Percentiles rank a stretch among this genome's conserved stretches.
Conservation (phyloP, 2,888 invertebrate genomes). For the Eristalinus sepulchralis region DNA sequence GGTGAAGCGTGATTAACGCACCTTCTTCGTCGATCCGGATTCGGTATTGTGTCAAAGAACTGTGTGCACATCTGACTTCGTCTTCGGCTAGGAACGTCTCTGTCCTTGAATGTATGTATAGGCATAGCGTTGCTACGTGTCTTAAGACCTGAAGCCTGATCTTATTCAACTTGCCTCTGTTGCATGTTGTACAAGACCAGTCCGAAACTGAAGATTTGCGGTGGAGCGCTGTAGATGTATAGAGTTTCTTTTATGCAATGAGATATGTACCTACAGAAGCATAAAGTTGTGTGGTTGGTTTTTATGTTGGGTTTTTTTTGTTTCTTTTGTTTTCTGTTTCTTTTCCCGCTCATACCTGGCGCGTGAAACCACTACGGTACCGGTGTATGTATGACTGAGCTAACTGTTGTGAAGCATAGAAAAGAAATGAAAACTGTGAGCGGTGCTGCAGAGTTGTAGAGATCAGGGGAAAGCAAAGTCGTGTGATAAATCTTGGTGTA, state of each 20-base stretch:
- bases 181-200: slow-evolving; percentile 21
- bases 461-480: slow-evolving; percentile 39
- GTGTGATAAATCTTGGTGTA: slow-evolving; percentile 60
- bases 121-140: neutral
- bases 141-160: neutral
- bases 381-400: slow-evolving; percentile 43
- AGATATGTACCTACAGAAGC: slow-evolving; percentile 53
- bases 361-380: slow-evolving; percentile 36
- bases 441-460: slow-evolving; percentile 22
- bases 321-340: slow-evolving; percentile 5
- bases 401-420: slow-evolving; percentile 61
- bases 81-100: neutral
- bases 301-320: slow-evolving; percentile 10
- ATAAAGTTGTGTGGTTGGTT: slow-evolving; percentile 59
- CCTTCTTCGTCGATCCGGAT: neutral
- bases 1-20: neutral
- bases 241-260: slow-evolving; percentile 64
- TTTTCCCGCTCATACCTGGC: slow-evolving; percentile 8
- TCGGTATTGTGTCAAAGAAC: neutral
- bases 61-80: neutral
- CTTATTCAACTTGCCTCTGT: neutral
- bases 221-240: slow-evolving; percentile 30
- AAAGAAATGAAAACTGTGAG: slow-evolving; percentile 12
- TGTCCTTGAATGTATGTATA: neutral
- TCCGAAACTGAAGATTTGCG: neutral